A percentile compares a stretch with the other conserved stretches of the same genome.
These are phyloP conservation scores for Drosophila hydei DNA, from an alignment of 1,140 invertebrate species.

Conservation along the genomic window DNA sequence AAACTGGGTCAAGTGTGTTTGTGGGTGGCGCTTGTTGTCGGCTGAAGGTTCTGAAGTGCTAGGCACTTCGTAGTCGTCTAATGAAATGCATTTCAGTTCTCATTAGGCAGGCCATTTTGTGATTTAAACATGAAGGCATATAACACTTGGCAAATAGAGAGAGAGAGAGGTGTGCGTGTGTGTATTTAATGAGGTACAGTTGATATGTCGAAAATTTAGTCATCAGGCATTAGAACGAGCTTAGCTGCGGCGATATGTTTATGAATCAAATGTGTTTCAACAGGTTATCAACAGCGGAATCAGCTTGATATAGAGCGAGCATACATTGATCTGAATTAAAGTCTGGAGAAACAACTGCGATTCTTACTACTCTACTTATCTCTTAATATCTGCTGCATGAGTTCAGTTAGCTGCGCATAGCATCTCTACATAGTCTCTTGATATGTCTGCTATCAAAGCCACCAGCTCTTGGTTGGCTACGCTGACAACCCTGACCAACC, in stretches of 20 bases:
- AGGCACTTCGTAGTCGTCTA: slow-evolving; percentile 61
- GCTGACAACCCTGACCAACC: neutral
- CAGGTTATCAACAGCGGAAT: no score
- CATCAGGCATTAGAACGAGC: no score
- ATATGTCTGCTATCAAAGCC: neutral
- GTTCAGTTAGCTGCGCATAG: no score
- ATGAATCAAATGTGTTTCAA: no score
- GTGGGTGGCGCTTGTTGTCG: neutral
- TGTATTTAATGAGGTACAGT: neutral
- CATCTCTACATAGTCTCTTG: no score
- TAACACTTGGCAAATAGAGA: neutral
- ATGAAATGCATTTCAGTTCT: slow-evolving; percentile 78
- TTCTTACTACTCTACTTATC: no score
- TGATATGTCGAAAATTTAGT: no score
- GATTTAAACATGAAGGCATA: slow-evolving; percentile 34
- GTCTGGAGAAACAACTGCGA: no score
- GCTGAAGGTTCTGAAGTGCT: slow-evolving; percentile 52
- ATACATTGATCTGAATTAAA: no score
- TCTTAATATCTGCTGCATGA: neutral
- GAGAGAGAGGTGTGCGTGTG: neutral
- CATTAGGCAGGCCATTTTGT: slow-evolving; percentile 77
- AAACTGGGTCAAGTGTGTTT: slow-evolving; percentile 70
- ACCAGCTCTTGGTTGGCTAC: slow-evolving; percentile 2
- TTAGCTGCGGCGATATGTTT: no score
- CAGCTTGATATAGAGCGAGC: no score